These are phyloP conservation scores for Cassiopea andromeda DNA, from an alignment of 30 jellyfish, hydroid and myxozoan species.

Conservation along the genomic window DNA sequence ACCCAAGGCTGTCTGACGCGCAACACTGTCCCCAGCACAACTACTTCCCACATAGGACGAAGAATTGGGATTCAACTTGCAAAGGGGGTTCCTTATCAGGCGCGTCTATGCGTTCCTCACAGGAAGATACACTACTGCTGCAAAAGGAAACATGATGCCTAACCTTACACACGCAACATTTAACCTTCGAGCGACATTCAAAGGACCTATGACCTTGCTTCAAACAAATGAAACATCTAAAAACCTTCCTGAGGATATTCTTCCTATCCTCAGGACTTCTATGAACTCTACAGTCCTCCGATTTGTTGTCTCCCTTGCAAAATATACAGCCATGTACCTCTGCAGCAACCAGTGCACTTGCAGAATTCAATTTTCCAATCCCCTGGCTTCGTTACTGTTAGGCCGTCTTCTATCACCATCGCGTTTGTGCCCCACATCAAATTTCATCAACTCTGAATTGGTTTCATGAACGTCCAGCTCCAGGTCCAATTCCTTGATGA, in stretches of 20 bases:
- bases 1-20: slow-evolving; percentile 9
- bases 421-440: background rate
- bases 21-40: slow-evolving; percentile 1
- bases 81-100: background rate
- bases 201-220: slow-evolving; percentile 7
- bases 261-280: background rate
- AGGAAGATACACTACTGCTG: background rate
- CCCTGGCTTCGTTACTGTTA: background rate
- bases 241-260: background rate
- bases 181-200: slow-evolving; percentile 13
- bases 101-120: background rate
- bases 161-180: background rate
- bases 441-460: background rate
- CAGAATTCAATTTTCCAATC: background rate
- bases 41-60: slow-evolving; percentile 7
- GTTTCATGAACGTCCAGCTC: background rate
- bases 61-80: background rate
- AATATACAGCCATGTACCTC: background rate
- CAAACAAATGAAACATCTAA: slow-evolving; percentile 17
- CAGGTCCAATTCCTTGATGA: slow-evolving; percentile 1
- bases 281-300: background rate
- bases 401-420: slow-evolving; percentile 2
- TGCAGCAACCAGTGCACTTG: background rate
- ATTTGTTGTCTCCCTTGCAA: background rate
- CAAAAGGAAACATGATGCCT: slow-evolving; percentile 5